Percentiles rank a stretch among this genome's conserved stretches.
Conservation (phyloP, 2,888 invertebrate genomes). For the Pachymerium ferrugineum region DNA sequence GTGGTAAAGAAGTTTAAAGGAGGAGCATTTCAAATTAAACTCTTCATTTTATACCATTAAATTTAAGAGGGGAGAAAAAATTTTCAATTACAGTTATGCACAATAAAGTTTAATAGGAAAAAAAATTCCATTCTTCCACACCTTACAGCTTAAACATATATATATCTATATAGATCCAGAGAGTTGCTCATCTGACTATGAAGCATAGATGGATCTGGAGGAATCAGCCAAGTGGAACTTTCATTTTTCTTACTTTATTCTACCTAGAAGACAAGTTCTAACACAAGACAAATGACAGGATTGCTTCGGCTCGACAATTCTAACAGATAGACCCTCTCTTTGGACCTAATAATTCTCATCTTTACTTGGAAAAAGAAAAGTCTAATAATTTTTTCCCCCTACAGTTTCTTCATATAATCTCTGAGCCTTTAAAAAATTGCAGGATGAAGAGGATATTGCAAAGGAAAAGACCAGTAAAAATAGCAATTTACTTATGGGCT, state of each 20-base stretch:
- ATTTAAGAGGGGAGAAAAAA: not conserved
- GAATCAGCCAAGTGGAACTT: constrained; percentile 19
- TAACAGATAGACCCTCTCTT: constrained; percentile 25
- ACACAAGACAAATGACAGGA: constrained; percentile 24
- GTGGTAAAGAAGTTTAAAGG: not conserved
- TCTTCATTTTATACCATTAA: constrained; percentile 6
- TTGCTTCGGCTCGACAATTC: constrained; percentile 22
- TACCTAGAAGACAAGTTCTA: constrained; percentile 19
- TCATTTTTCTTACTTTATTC: constrained; percentile 27
- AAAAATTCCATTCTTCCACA: not conserved
- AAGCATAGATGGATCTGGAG: constrained; percentile 22
- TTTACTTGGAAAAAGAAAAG: not conserved
- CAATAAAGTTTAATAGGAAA: constrained; percentile 23
- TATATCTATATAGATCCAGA: constrained; percentile 17
- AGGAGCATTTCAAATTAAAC: constrained; percentile 1
- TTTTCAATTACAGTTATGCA: constrained; percentile 25
- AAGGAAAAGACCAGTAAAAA: constrained; percentile 21
- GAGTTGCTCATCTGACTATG: constrained; percentile 22
- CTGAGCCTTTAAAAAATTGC: constrained; percentile 24
- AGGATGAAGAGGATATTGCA: constrained; percentile 26
- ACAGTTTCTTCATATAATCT: constrained; percentile 22
- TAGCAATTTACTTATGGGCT: constrained; percentile 22
- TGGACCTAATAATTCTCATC: constrained; percentile 24
- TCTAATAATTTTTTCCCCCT: constrained; percentile 20
- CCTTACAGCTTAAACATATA: not conserved